Evolutionary conservation across 2,113 vertebrate species (phyloP), one percentile per base, ranked within the genome.

Genomic region (Chamaea fasciata): DNA sequence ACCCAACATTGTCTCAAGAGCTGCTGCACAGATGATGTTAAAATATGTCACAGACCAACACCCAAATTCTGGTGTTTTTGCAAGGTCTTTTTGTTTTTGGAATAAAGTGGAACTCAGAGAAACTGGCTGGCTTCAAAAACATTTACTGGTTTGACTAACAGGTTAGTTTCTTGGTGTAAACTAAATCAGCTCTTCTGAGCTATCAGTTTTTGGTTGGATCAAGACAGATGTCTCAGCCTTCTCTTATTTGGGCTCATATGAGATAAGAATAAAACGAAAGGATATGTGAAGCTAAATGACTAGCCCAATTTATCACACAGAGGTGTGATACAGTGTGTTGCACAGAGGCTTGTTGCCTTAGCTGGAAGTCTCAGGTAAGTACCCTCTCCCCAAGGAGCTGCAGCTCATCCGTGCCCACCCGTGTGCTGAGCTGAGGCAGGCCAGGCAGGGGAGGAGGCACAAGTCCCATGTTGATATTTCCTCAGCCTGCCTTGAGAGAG

Each of bases 391-490:
- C 19, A 31, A 21, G 24, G 33, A 60, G 30, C 62, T 87, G 82
- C 75, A 59, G 67, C 49, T 83, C 6, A 2, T 49, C 33, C 37
- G 52, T 60, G 47, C 47, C 64, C 7, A 7, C 15, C 2, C 10
- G 21, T 70, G 39, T 50, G 41, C 53, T 49, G 41, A 57, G 28
- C 5, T 10, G 7, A 89, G 55, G 31, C 15, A 74, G 46, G n/a
- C 1, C 3, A 60, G 52, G 30, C 0, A 5, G 53, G 15, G 28
- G 9, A 92, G 37, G 9, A 67, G 55, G 6, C 15, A 56, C 0
- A 0, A 53, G 24, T 37, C 26, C 8, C 31, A 2, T 6, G 15
- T 56, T 65, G 26, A 14, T 60, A 10, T 41, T 87, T 91, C 56
- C 14, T 60, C 75, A 78, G 35, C 35, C n/a, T 86, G 56, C 27